Base-by-base conservation (phyloP, 2,113 vertebrate genomes). In the Anoplopoma fimbria region DNA sequence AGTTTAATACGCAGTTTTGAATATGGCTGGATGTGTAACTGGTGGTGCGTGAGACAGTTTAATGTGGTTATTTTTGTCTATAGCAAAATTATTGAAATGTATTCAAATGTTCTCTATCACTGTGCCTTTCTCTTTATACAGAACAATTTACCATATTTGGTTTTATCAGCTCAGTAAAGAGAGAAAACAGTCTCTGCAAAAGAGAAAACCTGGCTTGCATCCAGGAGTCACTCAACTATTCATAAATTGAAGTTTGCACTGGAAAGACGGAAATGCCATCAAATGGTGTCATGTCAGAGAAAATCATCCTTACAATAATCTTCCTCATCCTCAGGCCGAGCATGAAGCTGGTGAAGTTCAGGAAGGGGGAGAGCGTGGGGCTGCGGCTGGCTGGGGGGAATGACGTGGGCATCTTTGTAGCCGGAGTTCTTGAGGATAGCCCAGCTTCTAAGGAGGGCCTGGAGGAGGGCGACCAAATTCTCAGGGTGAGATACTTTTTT, bases 261-360 rank as follows among this genome's bases (percentile, higher is more conserved):
- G 15, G 9, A 62, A 38, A 55, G 71, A 71, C 38, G 14, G 13
- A 79, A 85, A 40, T 70, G 38, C 38, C 21, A 27, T 69, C n/a
- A 55, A 75, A 70, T 67, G 15, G 15, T 76, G 42, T 36, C 13
- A 4, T n/a, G 57, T 75, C 63, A 71, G 53, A 69, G 31, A 58
- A 86, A 79, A 51, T 81, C 19, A 40, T 38, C 49, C 36, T 5
- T 21, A 75, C 55, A 15, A 58, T 58, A 7, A 13, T 58, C 55
- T 58, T 29, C 9, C 25, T 6, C 23, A 0, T 86, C 64, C 65
- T 75, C 94, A 99, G 98, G 93, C 98, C 98, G 40, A 99, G 97
- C 94, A 99, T 99, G 98, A 99, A 99, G 91, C 95, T 99, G 91
- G 98, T 99, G 61, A 99, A 99, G 93, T 99, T 99, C 94, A 97